Evolutionary conservation across 2,113 vertebrate genomes (phyloP), one percentile per base, ranked within the genome.

Genomic region (Rhinogobius similis): DNA sequence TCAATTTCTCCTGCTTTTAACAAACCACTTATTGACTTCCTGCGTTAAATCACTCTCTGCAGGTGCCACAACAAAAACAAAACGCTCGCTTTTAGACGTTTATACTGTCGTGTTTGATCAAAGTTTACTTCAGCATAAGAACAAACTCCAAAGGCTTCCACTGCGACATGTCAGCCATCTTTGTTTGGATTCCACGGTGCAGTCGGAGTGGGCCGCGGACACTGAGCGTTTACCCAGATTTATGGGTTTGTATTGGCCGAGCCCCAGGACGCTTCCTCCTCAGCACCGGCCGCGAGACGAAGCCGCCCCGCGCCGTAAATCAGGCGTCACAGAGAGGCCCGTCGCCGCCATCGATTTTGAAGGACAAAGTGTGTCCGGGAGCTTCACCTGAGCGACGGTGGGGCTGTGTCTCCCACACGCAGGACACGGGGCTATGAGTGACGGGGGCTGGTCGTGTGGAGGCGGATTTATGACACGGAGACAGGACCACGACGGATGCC

Each of bases 211-310:
- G 72, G 62, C 76, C 76, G 75, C 64, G 69, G 46, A 73, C 48
- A 50, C 59, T 48, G 29, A 50, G 65, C 68, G 70, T 83, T 74
- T 80, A 72, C 46, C 77, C 48, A 74, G 66, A 62, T 66, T 87
- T 82, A 81, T 84, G 73, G 79, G 78, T 86, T 75, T 70, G 72
- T 68, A 80, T 46, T 84, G 81, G 75, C 78, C 82, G 66, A 75
- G 63, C 86, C 72, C 70, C 72, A 67, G 52, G 75, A 84, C 83
- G 72, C 44, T 53, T 55, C 76, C 83, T 68, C 74, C 79, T 70
- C 75, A 66, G 64, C 18, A 13, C 62, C 9, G 53, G 73, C 73
- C 68, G 48, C 75, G 64, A 38, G 20, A 7, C 59, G 65, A 62
- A 75, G 75, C 75, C 72, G 67, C 62, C 11, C 58, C 41, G 6